Conservation (phyloP, 2,113 vertebrate genomes). For the Euleptes europaea region DNA sequence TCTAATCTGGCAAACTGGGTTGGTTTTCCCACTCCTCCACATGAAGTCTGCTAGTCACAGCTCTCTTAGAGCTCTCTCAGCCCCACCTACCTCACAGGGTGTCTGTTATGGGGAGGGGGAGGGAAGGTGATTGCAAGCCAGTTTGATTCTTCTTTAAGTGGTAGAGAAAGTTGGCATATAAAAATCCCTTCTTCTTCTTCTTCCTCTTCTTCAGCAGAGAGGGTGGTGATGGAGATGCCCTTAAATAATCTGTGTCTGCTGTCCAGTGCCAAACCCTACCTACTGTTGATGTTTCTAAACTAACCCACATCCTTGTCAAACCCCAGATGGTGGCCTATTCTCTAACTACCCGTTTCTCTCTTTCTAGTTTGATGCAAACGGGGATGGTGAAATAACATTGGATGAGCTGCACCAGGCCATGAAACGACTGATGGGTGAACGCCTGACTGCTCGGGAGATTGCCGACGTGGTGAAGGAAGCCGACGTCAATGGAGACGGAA, state of each 20-base stretch:
- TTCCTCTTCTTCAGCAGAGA: too few relatives aligned
- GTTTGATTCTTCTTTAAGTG: too few relatives aligned
- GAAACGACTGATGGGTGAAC: constrained; percentile 83
- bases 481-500: constrained; percentile 85
- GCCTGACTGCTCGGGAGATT: constrained; percentile 78
- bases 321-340: too few relatives aligned
- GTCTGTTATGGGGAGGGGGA: too few relatives aligned
- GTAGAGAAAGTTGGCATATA: too few relatives aligned
- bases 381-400: constrained; percentile 84
- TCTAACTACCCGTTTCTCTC: background rate
- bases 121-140: too few relatives aligned
- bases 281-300: background rate
- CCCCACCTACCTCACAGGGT: too few relatives aligned
- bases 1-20: too few relatives aligned
- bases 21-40: too few relatives aligned
- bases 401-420: constrained; percentile 81
- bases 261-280: background rate
- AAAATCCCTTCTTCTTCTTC: too few relatives aligned
- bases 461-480: constrained; percentile 82
- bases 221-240: background rate
- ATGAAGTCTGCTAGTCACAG: too few relatives aligned
- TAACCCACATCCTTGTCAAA: background rate
- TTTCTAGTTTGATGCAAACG: constrained; percentile 84
- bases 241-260: background rate
- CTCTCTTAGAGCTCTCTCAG: too few relatives aligned